phyloP scores from a whole-genome alignment of 2,888 invertebrate genomes.

The Drosophila longiperda region DNA sequence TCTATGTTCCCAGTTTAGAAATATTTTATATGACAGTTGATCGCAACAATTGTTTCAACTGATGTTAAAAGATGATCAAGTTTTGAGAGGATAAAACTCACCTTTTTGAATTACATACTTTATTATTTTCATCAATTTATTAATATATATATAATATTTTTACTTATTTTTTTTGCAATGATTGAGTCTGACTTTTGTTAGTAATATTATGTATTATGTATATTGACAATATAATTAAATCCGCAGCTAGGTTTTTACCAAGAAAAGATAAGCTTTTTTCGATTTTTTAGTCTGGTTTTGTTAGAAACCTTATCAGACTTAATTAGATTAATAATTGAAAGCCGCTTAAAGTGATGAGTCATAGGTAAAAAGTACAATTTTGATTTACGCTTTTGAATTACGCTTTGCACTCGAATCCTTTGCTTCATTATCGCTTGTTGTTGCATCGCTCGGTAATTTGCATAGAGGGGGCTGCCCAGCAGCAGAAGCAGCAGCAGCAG shows the following conservation, averaged over 20 bases:
- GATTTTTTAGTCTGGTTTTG: neutral
- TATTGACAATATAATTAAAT: neutral
- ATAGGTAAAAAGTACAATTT: neutral
- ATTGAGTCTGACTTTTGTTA: neutral
- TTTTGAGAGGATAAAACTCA: too few species aligned
- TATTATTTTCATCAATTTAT: too few species aligned
- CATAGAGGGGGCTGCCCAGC: conserved; percentile 29
- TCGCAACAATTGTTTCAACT: neutral
- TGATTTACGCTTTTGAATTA: neutral
- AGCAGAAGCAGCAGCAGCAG: neutral
- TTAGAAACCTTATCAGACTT: neutral
- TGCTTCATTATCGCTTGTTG: conserved; percentile 25
- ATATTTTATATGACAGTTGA: neutral
- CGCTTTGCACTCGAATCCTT: neutral
- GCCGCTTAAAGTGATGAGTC: neutral
- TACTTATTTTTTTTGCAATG: too few species aligned
- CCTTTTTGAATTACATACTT: too few species aligned
- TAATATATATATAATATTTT: too few species aligned
- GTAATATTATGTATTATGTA: neutral
- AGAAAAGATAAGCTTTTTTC: neutral
- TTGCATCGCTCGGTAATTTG: conserved; percentile 49
- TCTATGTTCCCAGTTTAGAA: neutral
- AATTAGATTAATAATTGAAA: neutral
- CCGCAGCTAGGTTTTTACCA: neutral
- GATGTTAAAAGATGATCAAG: neutral